Percentiles rank a stretch among this genome's conserved stretches.
Conservation (phyloP, 2,888 invertebrate genomes). For the Osedax frankpressi region DNA sequence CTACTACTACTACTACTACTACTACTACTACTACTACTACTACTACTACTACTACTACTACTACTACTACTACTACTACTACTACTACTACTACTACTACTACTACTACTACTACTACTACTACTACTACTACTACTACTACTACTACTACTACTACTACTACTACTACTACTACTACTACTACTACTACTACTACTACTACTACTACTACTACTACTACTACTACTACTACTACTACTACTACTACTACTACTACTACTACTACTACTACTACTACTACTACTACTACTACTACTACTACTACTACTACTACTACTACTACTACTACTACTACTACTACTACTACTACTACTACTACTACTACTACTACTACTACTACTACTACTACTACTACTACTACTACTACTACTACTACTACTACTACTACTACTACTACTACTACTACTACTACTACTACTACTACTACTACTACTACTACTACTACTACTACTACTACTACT, state of each 20-base stretch:
- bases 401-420: slow-evolving; percentile 11
- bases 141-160: slow-evolving; percentile 5
- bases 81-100: slow-evolving; percentile 21
- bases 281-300: slow-evolving; percentile 1
- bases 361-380: slow-evolving; percentile 15
- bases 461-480: slow-evolving; percentile 26
- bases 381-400: slow-evolving; percentile 3
- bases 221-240: slow-evolving; percentile 30
- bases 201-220: slow-evolving; percentile 12
- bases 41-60: slow-evolving; percentile 17
- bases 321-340: slow-evolving; percentile 19
- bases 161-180: slow-evolving; percentile 11
- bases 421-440: not conserved
- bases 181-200: slow-evolving; percentile 8
- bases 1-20: slow-evolving; percentile 24
- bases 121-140: slow-evolving; percentile 20
- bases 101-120: slow-evolving; percentile 24
- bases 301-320: not conserved
- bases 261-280: not conserved
- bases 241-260: slow-evolving; percentile 22
- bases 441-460: slow-evolving; percentile 27
- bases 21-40: slow-evolving; percentile 16
- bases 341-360: slow-evolving; percentile 16
- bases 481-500: slow-evolving; percentile 23
- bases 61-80: slow-evolving; percentile 15